A percentile compares a stretch with the other conserved stretches of the same genome.
phyloP scores from a whole-genome alignment of 2,113 vertebrate species.

The Sander vitreus region DNA sequence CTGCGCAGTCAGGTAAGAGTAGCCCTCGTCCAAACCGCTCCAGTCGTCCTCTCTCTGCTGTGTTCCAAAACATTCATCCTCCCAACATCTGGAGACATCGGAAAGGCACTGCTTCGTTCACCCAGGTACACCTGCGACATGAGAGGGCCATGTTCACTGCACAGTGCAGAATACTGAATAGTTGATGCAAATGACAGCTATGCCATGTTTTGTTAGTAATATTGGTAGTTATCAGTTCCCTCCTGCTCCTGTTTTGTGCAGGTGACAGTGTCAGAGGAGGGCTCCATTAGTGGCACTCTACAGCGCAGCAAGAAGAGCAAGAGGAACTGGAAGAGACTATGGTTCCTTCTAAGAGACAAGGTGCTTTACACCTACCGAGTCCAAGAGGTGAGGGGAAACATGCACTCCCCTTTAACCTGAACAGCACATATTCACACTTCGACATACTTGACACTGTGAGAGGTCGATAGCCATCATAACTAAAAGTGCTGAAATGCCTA shows the following conservation, averaged over 20 bases:
- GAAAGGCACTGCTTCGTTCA: constrained; percentile 91
- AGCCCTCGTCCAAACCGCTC: constrained; percentile 85
- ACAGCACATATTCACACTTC: constrained; percentile 31
- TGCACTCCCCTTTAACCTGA: constrained; percentile 77
- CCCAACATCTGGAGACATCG: constrained; percentile 92
- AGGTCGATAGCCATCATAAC: neutral
- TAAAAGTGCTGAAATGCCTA: neutral
- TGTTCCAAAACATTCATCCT: constrained; percentile 95
- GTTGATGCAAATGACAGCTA: neutral
- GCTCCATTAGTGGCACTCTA: constrained; percentile 90
- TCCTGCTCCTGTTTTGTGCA: constrained; percentile 64
- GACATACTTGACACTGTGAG: neutral
- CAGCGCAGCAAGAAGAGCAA: constrained; percentile 93
- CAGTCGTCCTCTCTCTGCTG: constrained; percentile 90
- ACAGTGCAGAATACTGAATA: neutral
- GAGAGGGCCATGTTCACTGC: neutral
- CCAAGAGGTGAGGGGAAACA: constrained; percentile 90
- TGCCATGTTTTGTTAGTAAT: neutral
- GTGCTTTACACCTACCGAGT: constrained; percentile 95
- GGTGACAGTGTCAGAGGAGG: constrained; percentile 91
- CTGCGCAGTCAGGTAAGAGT: constrained; percentile 31
- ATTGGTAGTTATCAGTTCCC: neutral
- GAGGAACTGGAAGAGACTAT: constrained; percentile 96
- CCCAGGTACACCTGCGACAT: constrained; percentile 82
- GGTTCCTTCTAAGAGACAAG: constrained; percentile 99